These are phyloP conservation scores for Macrophya annulata DNA, from an alignment of 2,888 invertebrate species.

Conservation along the genomic window DNA sequence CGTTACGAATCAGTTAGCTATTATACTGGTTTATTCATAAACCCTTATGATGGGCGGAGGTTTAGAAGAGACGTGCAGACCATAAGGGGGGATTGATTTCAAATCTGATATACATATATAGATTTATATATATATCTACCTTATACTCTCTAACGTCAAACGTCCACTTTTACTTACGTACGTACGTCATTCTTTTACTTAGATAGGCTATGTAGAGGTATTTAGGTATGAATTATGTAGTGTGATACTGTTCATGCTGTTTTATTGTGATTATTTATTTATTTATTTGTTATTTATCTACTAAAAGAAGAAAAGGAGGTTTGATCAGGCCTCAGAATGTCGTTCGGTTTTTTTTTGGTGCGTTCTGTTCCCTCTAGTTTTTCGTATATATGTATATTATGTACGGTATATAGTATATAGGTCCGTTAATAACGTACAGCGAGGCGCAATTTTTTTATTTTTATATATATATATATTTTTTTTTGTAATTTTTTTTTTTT, in stretches of 20 bases:
- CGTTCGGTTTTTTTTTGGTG: conserved; percentile 42
- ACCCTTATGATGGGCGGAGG: background rate
- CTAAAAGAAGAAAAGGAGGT: conserved; percentile 43
- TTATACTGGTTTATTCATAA: conserved; percentile 53
- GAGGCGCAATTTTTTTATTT: conserved; percentile 67
- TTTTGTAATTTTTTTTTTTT: background rate
- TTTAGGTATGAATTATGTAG: background rate
- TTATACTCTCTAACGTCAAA: conserved; percentile 32
- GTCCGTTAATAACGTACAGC: conserved; percentile 63
- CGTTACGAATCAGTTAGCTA: conserved; percentile 43
- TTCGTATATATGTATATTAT: background rate
- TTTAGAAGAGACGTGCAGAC: background rate
- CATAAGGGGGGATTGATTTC: conserved; percentile 45
- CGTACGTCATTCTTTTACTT: conserved; percentile 57
- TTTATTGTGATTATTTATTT: conserved; percentile 31
- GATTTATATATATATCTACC: too few relatives aligned
- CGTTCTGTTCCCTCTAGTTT: too few relatives aligned
- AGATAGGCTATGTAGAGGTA: background rate
- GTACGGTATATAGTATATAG: conserved; percentile 10
- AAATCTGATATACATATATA: conserved; percentile 32
- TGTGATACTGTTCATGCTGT: conserved; percentile 43
- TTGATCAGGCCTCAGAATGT: background rate
- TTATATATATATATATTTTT: too few relatives aligned
- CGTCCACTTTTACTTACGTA: conserved; percentile 11
- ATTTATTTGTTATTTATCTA: conserved; percentile 9